Conservation (phyloP, 2,113 vertebrate species). For the Ranitomeya imitator region DNA sequence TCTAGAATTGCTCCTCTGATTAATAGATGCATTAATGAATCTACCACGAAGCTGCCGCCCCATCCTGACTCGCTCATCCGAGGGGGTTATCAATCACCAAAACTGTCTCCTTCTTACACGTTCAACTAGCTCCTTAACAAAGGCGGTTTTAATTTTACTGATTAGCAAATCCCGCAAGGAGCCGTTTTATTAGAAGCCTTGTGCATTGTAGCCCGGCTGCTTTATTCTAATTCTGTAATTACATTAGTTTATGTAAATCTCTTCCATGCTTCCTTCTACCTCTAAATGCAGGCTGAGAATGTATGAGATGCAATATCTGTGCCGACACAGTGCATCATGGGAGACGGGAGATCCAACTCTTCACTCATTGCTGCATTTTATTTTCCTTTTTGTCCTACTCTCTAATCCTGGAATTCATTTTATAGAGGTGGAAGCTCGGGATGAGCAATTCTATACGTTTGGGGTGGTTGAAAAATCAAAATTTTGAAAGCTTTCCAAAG, state of each 20-base stretch:
- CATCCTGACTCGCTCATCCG: neutral
- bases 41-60: neutral
- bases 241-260: constrained; percentile 54
- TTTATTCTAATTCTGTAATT: constrained; percentile 53
- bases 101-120: constrained; percentile 7
- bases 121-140: constrained; percentile 43
- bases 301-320: neutral
- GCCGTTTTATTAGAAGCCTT: constrained; percentile 37
- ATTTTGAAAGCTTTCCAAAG: no score
- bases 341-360: neutral
- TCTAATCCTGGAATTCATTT: no score
- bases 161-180: constrained; percentile 51
- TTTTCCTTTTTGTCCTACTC: neutral
- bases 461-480: no score
- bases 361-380: neutral
- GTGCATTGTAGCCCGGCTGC: constrained; percentile 37
- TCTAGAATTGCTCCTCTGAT: constrained; percentile 28
- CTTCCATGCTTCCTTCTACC: constrained; percentile 2
- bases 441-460: no score
- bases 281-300: neutral
- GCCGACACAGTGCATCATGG: neutral
- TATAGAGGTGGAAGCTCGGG: no score
- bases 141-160: constrained; percentile 50
- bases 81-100: constrained; percentile 39
- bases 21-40: constrained; percentile 21